These are phyloP conservation scores for Cydia strobilella DNA, from an alignment of 1,140 invertebrate genomes.

Conservation along the genomic window DNA sequence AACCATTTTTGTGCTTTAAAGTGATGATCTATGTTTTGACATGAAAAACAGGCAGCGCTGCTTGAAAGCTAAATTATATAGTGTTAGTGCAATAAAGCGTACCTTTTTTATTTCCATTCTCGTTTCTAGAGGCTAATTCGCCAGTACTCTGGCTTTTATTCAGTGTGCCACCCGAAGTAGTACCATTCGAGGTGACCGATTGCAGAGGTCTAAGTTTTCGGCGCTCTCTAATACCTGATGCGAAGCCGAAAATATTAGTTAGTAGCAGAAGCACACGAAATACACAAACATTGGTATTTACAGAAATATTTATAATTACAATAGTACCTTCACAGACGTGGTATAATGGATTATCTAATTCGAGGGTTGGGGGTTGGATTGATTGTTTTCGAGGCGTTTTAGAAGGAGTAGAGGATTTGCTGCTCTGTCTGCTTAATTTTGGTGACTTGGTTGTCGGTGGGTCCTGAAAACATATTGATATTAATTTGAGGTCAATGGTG, in stretches of 20 bases:
- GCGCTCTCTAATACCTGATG: constrained; percentile 72
- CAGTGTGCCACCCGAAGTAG: constrained; percentile 66
- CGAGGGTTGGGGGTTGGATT: constrained; percentile 71
- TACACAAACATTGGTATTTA: background rate
- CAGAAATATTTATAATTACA: constrained; percentile 24
- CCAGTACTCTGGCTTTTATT: constrained; percentile 82
- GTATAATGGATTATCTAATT: constrained; percentile 89
- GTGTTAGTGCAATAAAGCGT: constrained; percentile 21
- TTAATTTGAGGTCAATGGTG: constrained; percentile 6
- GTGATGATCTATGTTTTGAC: background rate
- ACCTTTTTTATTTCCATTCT: constrained; percentile 54
- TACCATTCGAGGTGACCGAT: constrained; percentile 72
- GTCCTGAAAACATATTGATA: constrained; percentile 56
- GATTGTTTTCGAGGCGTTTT: constrained; percentile 59
- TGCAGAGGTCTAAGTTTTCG: constrained; percentile 74
- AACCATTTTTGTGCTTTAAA: background rate
- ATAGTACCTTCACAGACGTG: constrained; percentile 86
- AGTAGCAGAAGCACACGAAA: constrained; percentile 47
- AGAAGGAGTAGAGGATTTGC: constrained; percentile 72
- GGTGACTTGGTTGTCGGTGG: constrained; percentile 72
- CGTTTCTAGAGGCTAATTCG: constrained; percentile 79
- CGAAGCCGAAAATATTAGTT: constrained; percentile 55
- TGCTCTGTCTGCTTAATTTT: constrained; percentile 64
- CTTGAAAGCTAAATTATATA: constrained; percentile 18
- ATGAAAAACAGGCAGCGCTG: constrained; percentile 9